Base-by-base conservation (phyloP, 2,113 vertebrate genomes). In the Cyanistes caeruleus region DNA sequence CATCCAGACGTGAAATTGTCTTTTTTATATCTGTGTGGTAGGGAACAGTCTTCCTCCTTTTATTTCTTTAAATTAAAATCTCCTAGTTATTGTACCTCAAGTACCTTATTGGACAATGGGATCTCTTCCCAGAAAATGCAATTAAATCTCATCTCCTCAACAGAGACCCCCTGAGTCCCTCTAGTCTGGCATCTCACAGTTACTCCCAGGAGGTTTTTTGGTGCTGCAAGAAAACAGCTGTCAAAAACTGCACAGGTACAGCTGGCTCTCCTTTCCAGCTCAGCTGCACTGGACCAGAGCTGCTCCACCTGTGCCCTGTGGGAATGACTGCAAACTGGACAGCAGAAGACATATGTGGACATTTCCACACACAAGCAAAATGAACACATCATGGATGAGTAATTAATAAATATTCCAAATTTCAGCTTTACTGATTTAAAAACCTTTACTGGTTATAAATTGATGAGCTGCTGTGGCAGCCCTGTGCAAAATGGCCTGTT, bases 1-100 rank as follows among this genome's bases (percentile, higher is more conserved):
- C 92, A 96, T 96, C 91, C 64, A 96, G 84, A 95, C 14, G 7
- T 92, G 76, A 97, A 96, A 96, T 96, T 84, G 88, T 92, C 92
- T 95, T 87, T 94, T 95, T 90, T 92, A 86, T 92, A 74, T 94
- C 77, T 93, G 49, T 77, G 56, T 89, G 56, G 43, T 24, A 96
- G 52, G 86, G 84, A 91, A 84, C 28, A 51, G 62, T 79, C 87
- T 80, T 94, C 63, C 76, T 95, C 43, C 70, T 92, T 93, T 46
- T 79, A 85, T 95, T 96, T 92, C 79, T 93, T 90, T 72, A 95
- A 93, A 90, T 95, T 89, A 81, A 86, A 89, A 74, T 81, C 35
- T 91, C 44, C 41, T 68, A 16, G 44, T 72, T 96, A 75, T 84
- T 89, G 39, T 84, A 90, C 68, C 58, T 87, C 4, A 2, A 88